phyloP scores from a whole-genome alignment of 2,797 vertebrate genomes.

The Pseudocheirus occidentalis region DNA sequence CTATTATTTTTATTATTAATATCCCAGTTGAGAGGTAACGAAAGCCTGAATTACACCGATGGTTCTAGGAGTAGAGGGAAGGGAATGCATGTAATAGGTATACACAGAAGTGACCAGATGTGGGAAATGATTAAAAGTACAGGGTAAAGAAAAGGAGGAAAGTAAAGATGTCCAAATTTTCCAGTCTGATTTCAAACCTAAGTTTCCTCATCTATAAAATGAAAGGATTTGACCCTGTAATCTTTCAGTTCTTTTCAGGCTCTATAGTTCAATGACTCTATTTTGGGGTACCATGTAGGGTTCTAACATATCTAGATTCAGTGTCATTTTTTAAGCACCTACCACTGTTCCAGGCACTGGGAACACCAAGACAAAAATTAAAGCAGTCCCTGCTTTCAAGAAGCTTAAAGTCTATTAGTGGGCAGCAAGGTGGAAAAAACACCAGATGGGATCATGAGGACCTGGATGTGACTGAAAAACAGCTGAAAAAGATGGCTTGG shows the following conservation, averaged over 20 bases:
- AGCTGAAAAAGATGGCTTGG: neutral
- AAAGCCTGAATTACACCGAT: neutral
- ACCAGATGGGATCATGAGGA: neutral
- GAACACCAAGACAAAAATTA: neutral
- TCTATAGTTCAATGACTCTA: neutral
- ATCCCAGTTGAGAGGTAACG: neutral
- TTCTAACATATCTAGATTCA: neutral
- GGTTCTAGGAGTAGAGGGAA: neutral
- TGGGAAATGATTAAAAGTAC: neutral
- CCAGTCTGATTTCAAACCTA: neutral
- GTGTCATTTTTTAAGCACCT: neutral
- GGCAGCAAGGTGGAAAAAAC: neutral
- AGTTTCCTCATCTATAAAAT: neutral
- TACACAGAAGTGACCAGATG: neutral
- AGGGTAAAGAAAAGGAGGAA: neutral
- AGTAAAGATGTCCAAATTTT: neutral
- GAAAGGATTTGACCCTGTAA: neutral
- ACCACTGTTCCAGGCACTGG: neutral
- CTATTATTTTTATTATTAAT: neutral
- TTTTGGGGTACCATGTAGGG: neutral
- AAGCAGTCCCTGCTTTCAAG: neutral
- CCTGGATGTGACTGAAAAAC: neutral
- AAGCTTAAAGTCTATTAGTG: neutral
- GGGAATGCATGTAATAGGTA: neutral
- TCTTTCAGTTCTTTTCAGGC: neutral